Percentiles rank a stretch among this genome's conserved stretches.
Evolutionary conservation across 2,797 vertebrate species (phyloP).

Genomic region (Manis crassicaudata): DNA sequence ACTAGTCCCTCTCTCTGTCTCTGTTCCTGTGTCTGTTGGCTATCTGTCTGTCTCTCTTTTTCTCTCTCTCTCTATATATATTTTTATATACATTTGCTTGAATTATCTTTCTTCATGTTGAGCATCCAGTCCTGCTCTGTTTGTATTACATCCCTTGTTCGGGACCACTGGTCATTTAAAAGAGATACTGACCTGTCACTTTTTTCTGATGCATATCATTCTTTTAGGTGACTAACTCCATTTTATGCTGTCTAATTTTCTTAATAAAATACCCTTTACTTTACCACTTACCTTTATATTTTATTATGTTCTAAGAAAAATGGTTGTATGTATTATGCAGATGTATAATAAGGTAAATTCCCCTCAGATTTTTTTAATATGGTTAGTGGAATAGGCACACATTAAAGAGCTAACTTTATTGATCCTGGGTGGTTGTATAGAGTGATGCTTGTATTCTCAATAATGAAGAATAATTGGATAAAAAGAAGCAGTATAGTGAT

Average conservation of each 20-base stretch:
- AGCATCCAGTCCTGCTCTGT: rapidly evolving
- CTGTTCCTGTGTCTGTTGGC: too few species aligned
- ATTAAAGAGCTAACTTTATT: neutral
- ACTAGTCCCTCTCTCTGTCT: neutral
- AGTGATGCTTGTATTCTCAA: neutral
- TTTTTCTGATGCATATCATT: neutral
- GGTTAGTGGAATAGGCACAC: neutral
- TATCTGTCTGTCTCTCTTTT: too few species aligned
- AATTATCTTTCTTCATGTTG: neutral
- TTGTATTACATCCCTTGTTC: neutral
- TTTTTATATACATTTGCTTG: neutral
- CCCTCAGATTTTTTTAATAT: neutral
- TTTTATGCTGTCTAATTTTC: neutral
- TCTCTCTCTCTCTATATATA: neutral
- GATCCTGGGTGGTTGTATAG: neutral
- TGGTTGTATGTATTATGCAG: neutral
- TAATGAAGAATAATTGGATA: neutral
- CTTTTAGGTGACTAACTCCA: neutral
- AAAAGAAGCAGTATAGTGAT: neutral
- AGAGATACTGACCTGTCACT: neutral
- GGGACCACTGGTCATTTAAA: neutral
- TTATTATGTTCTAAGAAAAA: neutral
- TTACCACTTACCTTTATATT: neutral
- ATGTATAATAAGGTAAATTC: neutral
- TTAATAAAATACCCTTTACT: constrained; percentile 35